Conservation (phyloP, 1,140 invertebrate genomes). For the Drosophila ficusphila region DNA sequence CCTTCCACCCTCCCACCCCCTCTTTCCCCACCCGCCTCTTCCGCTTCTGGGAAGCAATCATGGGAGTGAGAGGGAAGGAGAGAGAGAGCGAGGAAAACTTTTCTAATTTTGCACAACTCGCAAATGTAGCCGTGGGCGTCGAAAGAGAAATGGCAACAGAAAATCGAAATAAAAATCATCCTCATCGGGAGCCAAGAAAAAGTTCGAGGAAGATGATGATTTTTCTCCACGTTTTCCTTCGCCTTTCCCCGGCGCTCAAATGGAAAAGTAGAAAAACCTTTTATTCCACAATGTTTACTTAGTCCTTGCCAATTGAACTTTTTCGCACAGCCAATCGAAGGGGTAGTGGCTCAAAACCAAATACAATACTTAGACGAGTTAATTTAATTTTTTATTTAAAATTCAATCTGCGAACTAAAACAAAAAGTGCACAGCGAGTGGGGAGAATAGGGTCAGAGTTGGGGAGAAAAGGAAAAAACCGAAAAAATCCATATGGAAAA, state of each 20-base stretch:
- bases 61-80: conserved; percentile 14
- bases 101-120: conserved; percentile 74
- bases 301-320: conserved; percentile 83
- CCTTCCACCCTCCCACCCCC: background rate
- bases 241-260: conserved; percentile 20
- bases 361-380: conserved; percentile 77
- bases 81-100: conserved; percentile 53
- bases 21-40: background rate
- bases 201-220: conserved; percentile 22
- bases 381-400: conserved; percentile 83
- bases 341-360: conserved; percentile 22
- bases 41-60: conserved; percentile 39
- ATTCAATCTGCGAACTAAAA: conserved; percentile 83
- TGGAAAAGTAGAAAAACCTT: conserved; percentile 83
- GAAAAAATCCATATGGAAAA: background rate
- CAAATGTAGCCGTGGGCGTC: conserved; percentile 57
- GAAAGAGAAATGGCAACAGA: conserved; percentile 46
- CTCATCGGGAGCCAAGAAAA: conserved; percentile 35
- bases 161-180: conserved; percentile 65
- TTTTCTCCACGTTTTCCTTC: background rate
- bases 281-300: conserved; percentile 82
- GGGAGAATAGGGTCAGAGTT: background rate
- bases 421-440: conserved; percentile 59
- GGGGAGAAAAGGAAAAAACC: conserved; percentile 3
- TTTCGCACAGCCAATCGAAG: conserved; percentile 51